A percentile compares a stretch with the other conserved stretches of the same genome.
Evolutionary conservation across 2,113 vertebrate genomes (phyloP).

Genomic region (Acrocephalus arundinaceus): DNA sequence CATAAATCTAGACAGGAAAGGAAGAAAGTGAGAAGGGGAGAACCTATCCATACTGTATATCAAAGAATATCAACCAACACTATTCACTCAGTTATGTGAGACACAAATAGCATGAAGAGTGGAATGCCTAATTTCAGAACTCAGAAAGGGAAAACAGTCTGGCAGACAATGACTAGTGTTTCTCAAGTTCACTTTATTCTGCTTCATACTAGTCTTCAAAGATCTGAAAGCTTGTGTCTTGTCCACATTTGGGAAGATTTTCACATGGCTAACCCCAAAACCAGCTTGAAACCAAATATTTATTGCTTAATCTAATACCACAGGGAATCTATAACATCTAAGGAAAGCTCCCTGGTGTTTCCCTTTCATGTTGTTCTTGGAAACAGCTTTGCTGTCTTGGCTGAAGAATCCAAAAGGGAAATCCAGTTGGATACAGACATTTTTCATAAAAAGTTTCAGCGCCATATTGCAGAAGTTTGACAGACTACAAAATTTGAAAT

Average conservation of each 20-base stretch:
- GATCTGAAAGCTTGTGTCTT: not conserved
- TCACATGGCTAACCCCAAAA: not conserved
- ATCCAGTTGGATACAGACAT: not conserved
- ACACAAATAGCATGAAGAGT: not conserved
- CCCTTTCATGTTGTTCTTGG: not conserved
- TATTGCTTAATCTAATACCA: not conserved
- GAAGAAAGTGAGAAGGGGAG: not conserved
- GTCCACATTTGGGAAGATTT: not conserved
- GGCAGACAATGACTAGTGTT: not conserved
- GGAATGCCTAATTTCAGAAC: not conserved
- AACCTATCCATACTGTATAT: not conserved
- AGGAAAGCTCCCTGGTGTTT: not conserved
- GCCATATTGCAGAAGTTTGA: not conserved
- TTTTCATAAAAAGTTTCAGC: not conserved
- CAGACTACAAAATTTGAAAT: not conserved
- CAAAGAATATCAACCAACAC: not conserved
- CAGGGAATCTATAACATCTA: not conserved
- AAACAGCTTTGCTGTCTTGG: not conserved
- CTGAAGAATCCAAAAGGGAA: not conserved
- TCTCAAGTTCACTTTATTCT: not conserved
- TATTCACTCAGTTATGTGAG: not conserved
- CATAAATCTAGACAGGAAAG: not conserved
- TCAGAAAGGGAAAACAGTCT: not conserved
- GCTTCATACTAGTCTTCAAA: not conserved
- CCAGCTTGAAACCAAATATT: not conserved